phyloP scores from a whole-genome alignment of 2,113 vertebrate genomes.

The Riparia riparia region DNA sequence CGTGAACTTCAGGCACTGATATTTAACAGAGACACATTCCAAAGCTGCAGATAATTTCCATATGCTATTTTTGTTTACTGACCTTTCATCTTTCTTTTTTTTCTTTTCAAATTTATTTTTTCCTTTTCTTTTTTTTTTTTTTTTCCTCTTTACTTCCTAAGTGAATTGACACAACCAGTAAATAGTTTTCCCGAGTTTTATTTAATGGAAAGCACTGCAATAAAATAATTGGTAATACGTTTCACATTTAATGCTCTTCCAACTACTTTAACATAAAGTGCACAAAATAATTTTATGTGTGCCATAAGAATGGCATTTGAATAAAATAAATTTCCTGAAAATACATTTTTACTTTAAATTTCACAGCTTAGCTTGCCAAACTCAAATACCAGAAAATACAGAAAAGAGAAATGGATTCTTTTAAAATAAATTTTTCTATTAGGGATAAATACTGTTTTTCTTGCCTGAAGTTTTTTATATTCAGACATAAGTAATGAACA shows the following conservation, averaged over 20 bases:
- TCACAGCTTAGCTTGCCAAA: neutral
- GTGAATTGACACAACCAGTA: neutral
- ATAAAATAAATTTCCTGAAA: neutral
- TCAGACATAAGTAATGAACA: neutral
- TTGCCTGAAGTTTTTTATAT: neutral
- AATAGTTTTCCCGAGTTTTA: neutral
- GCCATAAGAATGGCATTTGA: neutral
- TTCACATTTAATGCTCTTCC: neutral
- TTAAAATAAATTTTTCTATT: neutral
- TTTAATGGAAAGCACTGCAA: neutral
- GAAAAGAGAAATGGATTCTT: neutral
- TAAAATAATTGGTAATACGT: neutral
- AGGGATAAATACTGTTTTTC: neutral
- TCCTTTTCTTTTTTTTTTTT: too few species aligned
- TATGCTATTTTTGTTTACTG: neutral
- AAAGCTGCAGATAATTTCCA: neutral
- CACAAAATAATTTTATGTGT: neutral
- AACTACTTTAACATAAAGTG: neutral
- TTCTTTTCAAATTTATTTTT: neutral
- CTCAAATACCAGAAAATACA: neutral
- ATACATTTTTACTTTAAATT: neutral
- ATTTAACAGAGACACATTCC: constrained; percentile 18
- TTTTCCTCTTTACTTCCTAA: neutral
- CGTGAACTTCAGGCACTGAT: neutral
- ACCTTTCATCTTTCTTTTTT: neutral